Conservation (phyloP, 2,113 vertebrate species). For the Proterorhinus semilunaris region DNA sequence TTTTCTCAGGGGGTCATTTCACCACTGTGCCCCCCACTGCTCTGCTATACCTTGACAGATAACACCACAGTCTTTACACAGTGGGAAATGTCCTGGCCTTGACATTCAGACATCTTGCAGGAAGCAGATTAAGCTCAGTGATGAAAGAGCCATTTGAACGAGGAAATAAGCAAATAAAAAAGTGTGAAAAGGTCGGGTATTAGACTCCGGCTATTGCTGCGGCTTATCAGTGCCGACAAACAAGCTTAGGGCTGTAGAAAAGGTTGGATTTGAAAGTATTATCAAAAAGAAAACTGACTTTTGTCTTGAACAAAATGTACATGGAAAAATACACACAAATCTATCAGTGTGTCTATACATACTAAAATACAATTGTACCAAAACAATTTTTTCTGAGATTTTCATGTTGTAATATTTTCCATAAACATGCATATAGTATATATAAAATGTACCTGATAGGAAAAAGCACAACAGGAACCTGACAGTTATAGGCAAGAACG, state of each 20-base stretch:
- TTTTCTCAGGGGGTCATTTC: background rate
- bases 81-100: conserved; percentile 22
- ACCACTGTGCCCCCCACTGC: conserved; percentile 5
- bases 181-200: conserved; percentile 19
- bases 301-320: background rate
- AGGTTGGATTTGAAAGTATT: background rate
- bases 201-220: conserved; percentile 9
- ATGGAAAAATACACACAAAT: background rate
- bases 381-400: background rate
- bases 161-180: conserved; percentile 22
- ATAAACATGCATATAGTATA: too few relatives aligned
- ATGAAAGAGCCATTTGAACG: conserved; percentile 36
- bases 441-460: too few relatives aligned
- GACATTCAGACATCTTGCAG: conserved; percentile 45
- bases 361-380: background rate
- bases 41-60: conserved; percentile 21
- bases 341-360: background rate
- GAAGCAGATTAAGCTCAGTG: conserved; percentile 35
- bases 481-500: background rate
- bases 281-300: conserved; percentile 3
- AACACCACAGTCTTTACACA: conserved; percentile 20
- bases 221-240: conserved; percentile 9
- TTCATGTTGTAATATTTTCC: too few relatives aligned
- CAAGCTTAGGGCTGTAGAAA: background rate
- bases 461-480: background rate